These are phyloP conservation scores for Noctua fimbriata DNA, from an alignment of 2,888 invertebrate genomes.

Conservation along the genomic window DNA sequence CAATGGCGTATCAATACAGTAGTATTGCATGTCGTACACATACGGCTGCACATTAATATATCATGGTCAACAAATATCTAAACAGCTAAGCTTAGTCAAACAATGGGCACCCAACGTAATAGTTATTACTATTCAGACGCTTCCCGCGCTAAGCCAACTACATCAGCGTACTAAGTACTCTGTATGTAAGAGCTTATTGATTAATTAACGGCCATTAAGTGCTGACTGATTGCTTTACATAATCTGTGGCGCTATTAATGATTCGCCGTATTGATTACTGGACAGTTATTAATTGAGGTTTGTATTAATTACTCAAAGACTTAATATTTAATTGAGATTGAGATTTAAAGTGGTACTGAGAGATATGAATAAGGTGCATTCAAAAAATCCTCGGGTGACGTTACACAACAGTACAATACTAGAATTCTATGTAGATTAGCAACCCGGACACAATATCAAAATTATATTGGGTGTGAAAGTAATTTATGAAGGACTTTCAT, in stretches of 20 bases:
- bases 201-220: conserved; percentile 48
- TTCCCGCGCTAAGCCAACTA: conserved; percentile 7
- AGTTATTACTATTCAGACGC: conserved; percentile 21
- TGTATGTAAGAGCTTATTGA: conserved; percentile 22
- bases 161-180: background rate
- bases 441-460: background rate
- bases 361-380: background rate
- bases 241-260: conserved; percentile 36
- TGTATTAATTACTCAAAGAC: background rate
- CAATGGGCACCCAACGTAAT: conserved; percentile 9
- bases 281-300: conserved; percentile 9
- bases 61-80: background rate
- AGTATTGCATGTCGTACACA: background rate
- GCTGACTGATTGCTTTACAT: conserved; percentile 48
- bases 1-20: too few relatives aligned
- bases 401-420: background rate
- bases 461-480: background rate
- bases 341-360: too few relatives aligned
- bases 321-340: background rate
- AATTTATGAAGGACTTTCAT: background rate
- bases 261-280: conserved; percentile 19
- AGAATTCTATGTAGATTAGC: background rate
- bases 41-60: background rate
- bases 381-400: background rate
- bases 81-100: conserved; percentile 7